Evolutionary conservation across 2,113 vertebrate genomes (phyloP), one percentile per base, ranked within the genome.

Genomic region (Patagioenas fasciata): DNA sequence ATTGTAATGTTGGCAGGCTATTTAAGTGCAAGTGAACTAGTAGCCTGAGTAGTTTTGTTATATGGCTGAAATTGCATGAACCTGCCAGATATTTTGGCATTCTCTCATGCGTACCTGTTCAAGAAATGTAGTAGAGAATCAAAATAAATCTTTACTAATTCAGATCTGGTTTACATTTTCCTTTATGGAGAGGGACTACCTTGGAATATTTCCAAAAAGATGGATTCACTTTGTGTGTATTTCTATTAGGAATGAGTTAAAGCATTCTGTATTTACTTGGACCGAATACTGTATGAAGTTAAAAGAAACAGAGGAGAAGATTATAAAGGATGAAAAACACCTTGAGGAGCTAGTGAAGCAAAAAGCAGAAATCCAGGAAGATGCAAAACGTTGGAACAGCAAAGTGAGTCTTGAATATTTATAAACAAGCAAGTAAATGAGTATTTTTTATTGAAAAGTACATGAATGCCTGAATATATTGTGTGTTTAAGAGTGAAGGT

Each of bases 201-300:
- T 88, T 95, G 94, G 88, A 91, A 48, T 57, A 64, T 73, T 91
- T 95, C 93, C 83, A 94, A 82, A 78, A 78, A 88, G 48, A 93
- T 88, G 64, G 82, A 79, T 95, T 91, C 74, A 86, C 71, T 89
- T 96, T 89, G 47, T 91, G 58, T 93, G 58, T 96, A 58, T 91
- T 94, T 93, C 71, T 96, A 51, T 96, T 93, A 99, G 98, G 93
- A 95, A 96, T 50, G 94, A 98, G 58, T 97, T 98, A 93, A 96
- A 97, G 40, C 87, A 78, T 72, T 88, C 84, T 89, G 94, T 96
- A 82, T 86, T 57, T 74, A 62, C 94, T 86, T 98, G 97, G 91
- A 94, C 96, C 21, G 8, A 71, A 73, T 93, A 95, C 51, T 91
- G 80, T 96, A 94, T 72, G 44, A 97, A 97, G 94, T 93, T 98